A percentile compares a stretch with the other conserved stretches of the same genome.
phyloP scores from a whole-genome alignment of 2,797 vertebrate genomes.

The Paratrypauchen microcephalus region DNA sequence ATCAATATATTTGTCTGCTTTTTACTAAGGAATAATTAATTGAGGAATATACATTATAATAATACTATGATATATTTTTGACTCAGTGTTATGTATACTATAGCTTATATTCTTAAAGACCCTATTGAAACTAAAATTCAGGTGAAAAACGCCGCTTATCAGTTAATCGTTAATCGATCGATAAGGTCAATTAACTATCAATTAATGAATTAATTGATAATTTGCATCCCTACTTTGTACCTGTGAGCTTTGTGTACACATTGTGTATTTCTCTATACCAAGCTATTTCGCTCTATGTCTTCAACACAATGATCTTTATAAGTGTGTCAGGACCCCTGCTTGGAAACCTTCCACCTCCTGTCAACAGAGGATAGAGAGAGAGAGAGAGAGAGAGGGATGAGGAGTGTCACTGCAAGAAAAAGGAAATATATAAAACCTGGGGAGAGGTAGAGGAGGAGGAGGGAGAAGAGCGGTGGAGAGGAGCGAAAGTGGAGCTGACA shows the following conservation, averaged over 20 bases:
- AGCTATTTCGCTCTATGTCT: not conserved
- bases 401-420: constrained; percentile 22
- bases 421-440: constrained; percentile 5
- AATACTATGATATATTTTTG: too few relatives aligned
- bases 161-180: too few relatives aligned
- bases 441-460: constrained; percentile 10
- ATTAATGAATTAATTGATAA: too few relatives aligned
- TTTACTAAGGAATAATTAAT: too few relatives aligned
- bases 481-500: constrained; percentile 32
- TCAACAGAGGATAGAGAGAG: constrained; percentile 47
- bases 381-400: constrained; percentile 28
- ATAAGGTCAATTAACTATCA: too few relatives aligned
- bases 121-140: too few relatives aligned
- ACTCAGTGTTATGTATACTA: too few relatives aligned
- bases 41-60: too few relatives aligned
- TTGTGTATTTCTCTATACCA: not conserved
- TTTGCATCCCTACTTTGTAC: too few relatives aligned
- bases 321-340: constrained; percentile 56
- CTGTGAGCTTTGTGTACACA: not conserved
- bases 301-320: not conserved
- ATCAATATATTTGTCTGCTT: too few relatives aligned
- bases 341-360: constrained; percentile 65
- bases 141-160: too few relatives aligned
- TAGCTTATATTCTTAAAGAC: too few relatives aligned
- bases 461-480: not conserved